These are phyloP conservation scores for Agrochola lychnidis DNA, from an alignment of 2,888 invertebrate species.

Conservation along the genomic window DNA sequence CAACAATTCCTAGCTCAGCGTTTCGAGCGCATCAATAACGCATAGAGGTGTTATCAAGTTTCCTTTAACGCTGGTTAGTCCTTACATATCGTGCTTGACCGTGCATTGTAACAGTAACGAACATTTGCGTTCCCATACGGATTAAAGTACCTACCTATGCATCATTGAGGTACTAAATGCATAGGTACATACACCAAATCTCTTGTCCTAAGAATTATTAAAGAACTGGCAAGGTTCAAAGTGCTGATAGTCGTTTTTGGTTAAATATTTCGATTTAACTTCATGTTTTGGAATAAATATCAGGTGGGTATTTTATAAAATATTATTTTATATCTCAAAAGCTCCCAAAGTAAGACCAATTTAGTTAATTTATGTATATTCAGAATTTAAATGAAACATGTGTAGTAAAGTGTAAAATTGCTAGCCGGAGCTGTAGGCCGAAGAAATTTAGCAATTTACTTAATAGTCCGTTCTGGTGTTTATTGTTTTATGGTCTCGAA, in stretches of 20 bases:
- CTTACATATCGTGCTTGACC: constrained; percentile 64
- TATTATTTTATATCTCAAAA: constrained; percentile 31
- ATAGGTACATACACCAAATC: not conserved
- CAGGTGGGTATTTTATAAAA: not conserved
- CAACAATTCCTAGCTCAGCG: constrained; percentile 43
- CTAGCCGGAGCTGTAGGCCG: constrained; percentile 57
- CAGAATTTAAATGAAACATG: constrained; percentile 54
- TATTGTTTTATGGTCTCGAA: constrained; percentile 70
- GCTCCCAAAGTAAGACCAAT: constrained; percentile 45
- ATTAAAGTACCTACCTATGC: constrained; percentile 22
- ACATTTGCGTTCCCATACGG: constrained; percentile 62
- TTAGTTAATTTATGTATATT: constrained; percentile 46
- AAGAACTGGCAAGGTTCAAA: not conserved
- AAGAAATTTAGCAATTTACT: constrained; percentile 71
- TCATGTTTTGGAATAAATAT: not conserved
- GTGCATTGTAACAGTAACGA: constrained; percentile 55
- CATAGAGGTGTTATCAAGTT: constrained; percentile 77
- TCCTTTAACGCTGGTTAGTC: constrained; percentile 71
- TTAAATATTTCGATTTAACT: not conserved
- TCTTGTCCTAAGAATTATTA: constrained; percentile 10
- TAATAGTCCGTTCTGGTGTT: constrained; percentile 68
- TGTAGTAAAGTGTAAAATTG: constrained; percentile 60
- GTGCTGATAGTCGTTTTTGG: not conserved
- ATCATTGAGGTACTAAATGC: constrained; percentile 18
- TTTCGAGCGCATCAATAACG: constrained; percentile 72